These are phyloP conservation scores for Napeogenes sylphis DNA, from an alignment of 2,888 invertebrate genomes.

Conservation along the genomic window DNA sequence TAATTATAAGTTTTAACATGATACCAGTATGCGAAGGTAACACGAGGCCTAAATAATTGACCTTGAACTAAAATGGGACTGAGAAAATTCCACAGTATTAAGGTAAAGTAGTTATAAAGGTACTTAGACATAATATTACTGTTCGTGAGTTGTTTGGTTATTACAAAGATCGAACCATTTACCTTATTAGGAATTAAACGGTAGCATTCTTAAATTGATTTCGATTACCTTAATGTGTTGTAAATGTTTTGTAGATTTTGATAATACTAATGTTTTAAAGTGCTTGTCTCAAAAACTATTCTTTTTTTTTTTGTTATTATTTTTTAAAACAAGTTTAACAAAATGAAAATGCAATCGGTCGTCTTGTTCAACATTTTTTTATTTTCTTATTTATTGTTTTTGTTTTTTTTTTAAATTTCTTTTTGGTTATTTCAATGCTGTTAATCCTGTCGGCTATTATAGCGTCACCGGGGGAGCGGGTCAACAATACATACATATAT, in stretches of 20 bases:
- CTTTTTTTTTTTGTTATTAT: too few species aligned
- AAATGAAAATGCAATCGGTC: too few species aligned
- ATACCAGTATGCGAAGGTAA: background rate
- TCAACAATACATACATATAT: too few species aligned
- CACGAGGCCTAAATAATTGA: conserved; percentile 13
- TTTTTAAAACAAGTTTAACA: too few species aligned
- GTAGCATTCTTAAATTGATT: conserved; percentile 12
- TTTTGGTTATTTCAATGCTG: too few species aligned
- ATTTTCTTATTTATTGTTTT: too few species aligned
- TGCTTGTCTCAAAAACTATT: too few species aligned
- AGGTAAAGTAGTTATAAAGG: conserved; percentile 7
- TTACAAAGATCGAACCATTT: conserved; percentile 22
- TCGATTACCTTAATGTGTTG: conserved; percentile 6
- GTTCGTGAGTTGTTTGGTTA: conserved; percentile 17
- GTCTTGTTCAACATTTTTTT: too few species aligned
- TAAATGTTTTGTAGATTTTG: background rate
- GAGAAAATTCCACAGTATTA: conserved; percentile 19
- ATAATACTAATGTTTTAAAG: background rate
- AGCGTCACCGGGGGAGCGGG: too few species aligned
- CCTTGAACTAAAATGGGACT: conserved; percentile 23
- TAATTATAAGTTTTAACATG: too few species aligned
- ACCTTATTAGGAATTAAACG: conserved; percentile 15
- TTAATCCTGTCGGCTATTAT: too few species aligned
- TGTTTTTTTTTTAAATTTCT: too few species aligned
- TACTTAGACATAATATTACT: conserved; percentile 22